These are phyloP conservation scores for Antheraea pernyi DNA, from an alignment of 1,140 invertebrate genomes.

Conservation along the genomic window DNA sequence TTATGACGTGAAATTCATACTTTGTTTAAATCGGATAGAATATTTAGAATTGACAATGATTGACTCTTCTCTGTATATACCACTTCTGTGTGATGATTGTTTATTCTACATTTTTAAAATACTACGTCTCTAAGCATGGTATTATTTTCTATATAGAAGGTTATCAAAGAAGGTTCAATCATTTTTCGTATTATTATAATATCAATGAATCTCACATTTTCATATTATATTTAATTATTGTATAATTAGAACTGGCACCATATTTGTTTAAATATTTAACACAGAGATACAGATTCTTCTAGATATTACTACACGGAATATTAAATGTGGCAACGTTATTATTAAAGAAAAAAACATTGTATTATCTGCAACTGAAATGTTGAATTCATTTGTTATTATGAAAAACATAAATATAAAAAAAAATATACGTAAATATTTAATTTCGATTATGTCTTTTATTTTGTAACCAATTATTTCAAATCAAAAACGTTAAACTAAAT, in stretches of 20 bases:
- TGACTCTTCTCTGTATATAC: too few species aligned
- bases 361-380: constrained; percentile 55
- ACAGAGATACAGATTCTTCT: not conserved
- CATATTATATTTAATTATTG: not conserved
- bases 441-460: constrained; percentile 52
- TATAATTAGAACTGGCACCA: not conserved
- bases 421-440: constrained; percentile 77
- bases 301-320: not conserved
- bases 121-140: not conserved
- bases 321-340: not conserved
- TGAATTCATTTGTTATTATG: constrained; percentile 71
- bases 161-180: not conserved
- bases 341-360: constrained; percentile 28
- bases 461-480: not conserved
- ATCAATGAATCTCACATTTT: constrained; percentile 1
- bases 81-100: too few species aligned
- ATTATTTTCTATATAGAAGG: not conserved
- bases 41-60: too few species aligned
- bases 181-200: not conserved
- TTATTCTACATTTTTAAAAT: too few species aligned
- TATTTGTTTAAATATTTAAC: not conserved
- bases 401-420: constrained; percentile 63
- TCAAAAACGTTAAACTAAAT: too few species aligned
- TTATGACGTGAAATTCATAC: not conserved
- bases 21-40: too few species aligned